Evolutionary conservation across 2,888 invertebrate species (phyloP).

Genomic region (Polietes domitor): DNA sequence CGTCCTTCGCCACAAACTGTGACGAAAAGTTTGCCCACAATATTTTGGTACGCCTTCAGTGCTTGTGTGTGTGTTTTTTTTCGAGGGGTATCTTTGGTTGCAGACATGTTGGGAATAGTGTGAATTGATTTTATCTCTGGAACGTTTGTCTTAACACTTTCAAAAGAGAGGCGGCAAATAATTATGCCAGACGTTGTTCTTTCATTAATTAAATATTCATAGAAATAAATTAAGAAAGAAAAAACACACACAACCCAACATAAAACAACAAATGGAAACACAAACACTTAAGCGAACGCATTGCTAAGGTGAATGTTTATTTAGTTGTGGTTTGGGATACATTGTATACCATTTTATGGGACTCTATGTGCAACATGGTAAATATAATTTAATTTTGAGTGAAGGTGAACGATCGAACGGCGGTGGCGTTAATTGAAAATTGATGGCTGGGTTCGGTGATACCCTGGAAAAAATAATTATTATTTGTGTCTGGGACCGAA

Average conservation of each 20-base stretch:
- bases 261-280: background rate
- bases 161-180: background rate
- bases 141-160: background rate
- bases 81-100: background rate
- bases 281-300: background rate
- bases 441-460: too few species aligned
- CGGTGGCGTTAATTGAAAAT: too few species aligned
- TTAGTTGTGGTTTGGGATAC: background rate
- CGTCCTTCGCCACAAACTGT: background rate
- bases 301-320: background rate
- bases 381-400: too few species aligned
- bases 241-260: background rate
- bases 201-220: constrained; percentile 5
- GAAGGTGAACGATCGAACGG: too few species aligned
- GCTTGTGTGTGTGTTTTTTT: background rate
- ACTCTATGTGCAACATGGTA: too few species aligned
- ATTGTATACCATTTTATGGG: too few species aligned
- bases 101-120: background rate
- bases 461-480: too few species aligned
- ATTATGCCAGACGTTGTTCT: background rate
- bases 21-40: background rate
- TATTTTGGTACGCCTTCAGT: background rate
- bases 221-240: background rate
- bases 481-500: too few species aligned
- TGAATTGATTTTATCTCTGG: background rate